These are phyloP conservation scores for Delichon dasypus DNA, from an alignment of 2,797 vertebrate genomes.

Conservation along the genomic window DNA sequence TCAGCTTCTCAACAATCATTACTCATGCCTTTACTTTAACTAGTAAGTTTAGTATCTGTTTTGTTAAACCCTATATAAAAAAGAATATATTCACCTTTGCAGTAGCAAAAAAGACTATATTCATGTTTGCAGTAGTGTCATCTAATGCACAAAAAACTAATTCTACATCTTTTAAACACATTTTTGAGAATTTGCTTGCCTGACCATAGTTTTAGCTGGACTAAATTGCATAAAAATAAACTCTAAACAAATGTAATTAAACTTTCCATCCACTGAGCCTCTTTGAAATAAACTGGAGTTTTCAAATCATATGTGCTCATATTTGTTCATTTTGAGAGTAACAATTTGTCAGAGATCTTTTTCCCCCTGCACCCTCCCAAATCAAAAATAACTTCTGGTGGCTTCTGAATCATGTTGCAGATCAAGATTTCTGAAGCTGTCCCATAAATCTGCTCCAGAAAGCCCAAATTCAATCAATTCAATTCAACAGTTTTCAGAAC, in stretches of 20 bases:
- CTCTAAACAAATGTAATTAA: not conserved
- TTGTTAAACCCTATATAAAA: not conserved
- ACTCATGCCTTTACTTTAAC: slow-evolving; percentile 6
- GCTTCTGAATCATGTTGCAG: slow-evolving; percentile 7
- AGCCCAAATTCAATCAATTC: slow-evolving; percentile 41
- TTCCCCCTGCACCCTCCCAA: not conserved
- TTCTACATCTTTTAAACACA: not conserved
- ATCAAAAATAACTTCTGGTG: not conserved
- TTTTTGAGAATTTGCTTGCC: not conserved
- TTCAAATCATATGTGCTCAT: not conserved
- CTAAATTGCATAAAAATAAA: slow-evolving; percentile 1
- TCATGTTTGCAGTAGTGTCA: not conserved
- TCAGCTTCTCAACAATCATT: slow-evolving; percentile 12
- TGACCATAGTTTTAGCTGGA: not conserved
- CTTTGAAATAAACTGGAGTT: slow-evolving; percentile 19
- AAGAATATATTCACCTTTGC: not conserved
- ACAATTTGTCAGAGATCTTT: not conserved
- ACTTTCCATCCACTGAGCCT: not conserved
- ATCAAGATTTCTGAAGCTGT: slow-evolving; percentile 20
- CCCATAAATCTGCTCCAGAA: slow-evolving; percentile 22
- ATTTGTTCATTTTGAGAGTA: slow-evolving; percentile 1
- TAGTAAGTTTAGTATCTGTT: not conserved
- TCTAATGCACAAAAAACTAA: not conserved
- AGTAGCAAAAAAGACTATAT: not conserved
- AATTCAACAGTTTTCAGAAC: slow-evolving; percentile 44